Conservation (phyloP, 2,797 vertebrate species). For the Gambelia wislizenii region DNA sequence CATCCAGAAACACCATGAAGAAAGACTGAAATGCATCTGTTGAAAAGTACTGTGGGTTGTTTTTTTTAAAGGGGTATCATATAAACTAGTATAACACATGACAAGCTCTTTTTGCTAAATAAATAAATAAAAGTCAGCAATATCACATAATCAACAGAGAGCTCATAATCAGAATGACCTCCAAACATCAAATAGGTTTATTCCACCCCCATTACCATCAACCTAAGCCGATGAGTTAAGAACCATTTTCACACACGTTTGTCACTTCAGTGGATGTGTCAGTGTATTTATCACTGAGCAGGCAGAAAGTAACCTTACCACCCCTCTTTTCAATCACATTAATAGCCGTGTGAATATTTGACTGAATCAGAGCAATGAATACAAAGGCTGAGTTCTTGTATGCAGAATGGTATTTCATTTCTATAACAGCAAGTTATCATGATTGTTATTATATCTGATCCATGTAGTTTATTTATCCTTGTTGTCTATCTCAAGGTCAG, state of each 20-base stretch:
- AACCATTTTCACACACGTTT: constrained; percentile 56
- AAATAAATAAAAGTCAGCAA: neutral
- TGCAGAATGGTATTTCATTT: constrained; percentile 39
- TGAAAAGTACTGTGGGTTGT: neutral
- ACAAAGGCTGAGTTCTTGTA: neutral
- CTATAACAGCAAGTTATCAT: constrained; percentile 38
- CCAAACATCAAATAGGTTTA: constrained; percentile 27
- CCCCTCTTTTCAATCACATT: constrained; percentile 7
- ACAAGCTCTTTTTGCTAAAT: neutral
- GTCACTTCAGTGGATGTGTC: constrained; percentile 9
- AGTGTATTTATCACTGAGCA: constrained; percentile 26
- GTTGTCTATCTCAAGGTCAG: constrained; percentile 59
- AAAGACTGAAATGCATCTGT: neutral
- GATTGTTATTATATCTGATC: constrained; percentile 47
- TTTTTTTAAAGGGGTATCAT: neutral
- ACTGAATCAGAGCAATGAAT: constrained; percentile 10
- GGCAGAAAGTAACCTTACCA: constrained; percentile 23
- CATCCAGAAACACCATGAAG: neutral
- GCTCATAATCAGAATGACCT: constrained; percentile 25
- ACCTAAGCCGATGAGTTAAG: constrained; percentile 41
- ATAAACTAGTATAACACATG: neutral
- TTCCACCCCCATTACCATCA: neutral
- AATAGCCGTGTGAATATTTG: constrained; percentile 23
- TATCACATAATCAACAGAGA: neutral
- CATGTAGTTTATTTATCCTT: constrained; percentile 52